Evolutionary conservation across 2,888 invertebrate genomes (phyloP).

Genomic region (Pachymerium ferrugineum): DNA sequence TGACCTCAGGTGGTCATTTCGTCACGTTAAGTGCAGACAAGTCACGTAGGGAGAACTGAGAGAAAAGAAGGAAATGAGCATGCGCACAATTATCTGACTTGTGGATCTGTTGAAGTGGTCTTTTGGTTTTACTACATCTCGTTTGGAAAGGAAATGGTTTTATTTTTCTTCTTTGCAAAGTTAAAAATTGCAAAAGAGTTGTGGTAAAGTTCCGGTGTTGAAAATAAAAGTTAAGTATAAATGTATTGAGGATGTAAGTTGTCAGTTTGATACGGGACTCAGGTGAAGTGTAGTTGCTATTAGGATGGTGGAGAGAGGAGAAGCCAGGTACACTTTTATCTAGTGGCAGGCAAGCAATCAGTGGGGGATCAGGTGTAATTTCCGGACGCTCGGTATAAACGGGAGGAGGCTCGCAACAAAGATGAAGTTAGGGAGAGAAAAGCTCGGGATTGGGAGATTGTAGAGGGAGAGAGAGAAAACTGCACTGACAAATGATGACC

Average conservation of each 20-base stretch:
- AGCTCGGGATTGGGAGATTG: conserved; percentile 14
- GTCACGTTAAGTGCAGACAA: conserved; percentile 27
- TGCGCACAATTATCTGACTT: conserved; percentile 24
- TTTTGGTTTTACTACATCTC: conserved; percentile 16
- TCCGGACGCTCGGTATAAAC: conserved; percentile 23
- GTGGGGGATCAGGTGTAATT: conserved; percentile 31
- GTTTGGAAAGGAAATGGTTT: conserved; percentile 14
- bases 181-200: no score
- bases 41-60: conserved; percentile 17
- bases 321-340: conserved; percentile 18
- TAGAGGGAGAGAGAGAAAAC: conserved; percentile 23
- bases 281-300: conserved; percentile 7
- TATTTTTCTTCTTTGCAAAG: no score
- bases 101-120: conserved; percentile 15
- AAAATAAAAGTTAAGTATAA: no score
- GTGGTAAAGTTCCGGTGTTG: no score
- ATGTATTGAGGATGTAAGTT: no score
- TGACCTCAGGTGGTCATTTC: conserved; percentile 25
- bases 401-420: background rate
- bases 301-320: background rate
- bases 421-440: conserved; percentile 27
- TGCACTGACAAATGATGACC: conserved; percentile 32
- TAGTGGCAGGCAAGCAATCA: conserved; percentile 3
- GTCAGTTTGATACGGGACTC: no score
- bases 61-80: conserved; percentile 12